These are phyloP conservation scores for Coturnix japonica DNA, from an alignment of 2,113 vertebrate genomes.

Conservation along the genomic window DNA sequence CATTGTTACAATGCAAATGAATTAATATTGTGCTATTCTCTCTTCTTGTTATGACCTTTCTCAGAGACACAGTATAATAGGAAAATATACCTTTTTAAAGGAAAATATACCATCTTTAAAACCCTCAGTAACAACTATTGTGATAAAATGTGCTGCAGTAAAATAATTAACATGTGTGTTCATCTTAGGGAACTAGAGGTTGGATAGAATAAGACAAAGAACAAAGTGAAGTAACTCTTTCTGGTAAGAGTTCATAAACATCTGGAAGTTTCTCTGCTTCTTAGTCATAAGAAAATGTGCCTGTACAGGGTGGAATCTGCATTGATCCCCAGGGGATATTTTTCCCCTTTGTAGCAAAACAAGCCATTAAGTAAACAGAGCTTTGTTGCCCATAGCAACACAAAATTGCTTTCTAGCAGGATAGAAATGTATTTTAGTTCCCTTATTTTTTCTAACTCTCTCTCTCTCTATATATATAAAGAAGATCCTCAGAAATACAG, in stretches of 20 bases:
- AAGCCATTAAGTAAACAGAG: constrained; percentile 50
- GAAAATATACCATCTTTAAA: constrained; percentile 1
- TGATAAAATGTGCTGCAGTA: background rate
- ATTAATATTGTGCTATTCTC: background rate
- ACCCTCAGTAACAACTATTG: background rate
- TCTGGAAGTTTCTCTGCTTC: constrained; percentile 26
- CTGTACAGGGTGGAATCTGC: background rate
- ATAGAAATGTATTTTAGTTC: constrained; percentile 30
- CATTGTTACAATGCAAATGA: background rate
- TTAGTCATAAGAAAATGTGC: background rate
- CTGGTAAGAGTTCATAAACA: background rate
- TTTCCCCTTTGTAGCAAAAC: constrained; percentile 59
- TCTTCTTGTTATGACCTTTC: background rate
- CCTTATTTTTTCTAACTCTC: constrained; percentile 39
- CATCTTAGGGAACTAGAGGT: background rate
- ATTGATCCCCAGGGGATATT: constrained; percentile 23
- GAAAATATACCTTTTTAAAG: background rate
- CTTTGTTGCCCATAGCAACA: constrained; percentile 57
- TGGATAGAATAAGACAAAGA: background rate
- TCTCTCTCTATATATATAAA: too few relatives aligned
- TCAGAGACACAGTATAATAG: background rate
- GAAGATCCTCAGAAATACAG: background rate
- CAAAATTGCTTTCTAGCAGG: constrained; percentile 32
- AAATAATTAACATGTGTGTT: background rate
- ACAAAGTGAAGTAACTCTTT: background rate